Percentiles rank a stretch among this genome's conserved stretches.
Conservation (phyloP, 1,140 invertebrate species). For the Rhopalosiphum maidis region DNA sequence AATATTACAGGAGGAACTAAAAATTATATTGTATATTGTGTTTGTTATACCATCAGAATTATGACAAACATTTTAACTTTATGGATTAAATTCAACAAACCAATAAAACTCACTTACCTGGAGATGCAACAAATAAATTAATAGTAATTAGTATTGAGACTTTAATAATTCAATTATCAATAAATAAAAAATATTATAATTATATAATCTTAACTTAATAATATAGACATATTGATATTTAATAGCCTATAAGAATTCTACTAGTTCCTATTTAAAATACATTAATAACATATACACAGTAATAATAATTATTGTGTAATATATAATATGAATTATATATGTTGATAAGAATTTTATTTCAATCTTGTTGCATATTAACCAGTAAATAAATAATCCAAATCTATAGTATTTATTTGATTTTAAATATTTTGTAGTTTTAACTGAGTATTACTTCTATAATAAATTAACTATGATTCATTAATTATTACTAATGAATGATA, state of each 20-base stretch:
- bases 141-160: background rate
- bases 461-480: background rate
- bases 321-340: background rate
- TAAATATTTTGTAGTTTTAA: background rate
- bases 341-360: background rate
- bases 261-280: background rate
- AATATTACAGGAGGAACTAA: slow-evolving; percentile 71
- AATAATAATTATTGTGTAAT: background rate
- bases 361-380: background rate
- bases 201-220: background rate
- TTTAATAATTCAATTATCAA: background rate
- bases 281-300: background rate
- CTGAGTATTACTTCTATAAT: background rate
- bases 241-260: background rate
- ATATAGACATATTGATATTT: background rate
- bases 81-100: background rate
- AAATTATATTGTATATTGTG: background rate
- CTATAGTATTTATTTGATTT: background rate
- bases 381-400: background rate
- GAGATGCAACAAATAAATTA: background rate
- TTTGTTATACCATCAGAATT: background rate
- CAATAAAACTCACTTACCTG: background rate
- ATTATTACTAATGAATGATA: background rate
- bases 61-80: background rate
- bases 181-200: background rate